Base-by-base conservation (phyloP, 2,797 vertebrate genomes). In the Channa striata region DNA sequence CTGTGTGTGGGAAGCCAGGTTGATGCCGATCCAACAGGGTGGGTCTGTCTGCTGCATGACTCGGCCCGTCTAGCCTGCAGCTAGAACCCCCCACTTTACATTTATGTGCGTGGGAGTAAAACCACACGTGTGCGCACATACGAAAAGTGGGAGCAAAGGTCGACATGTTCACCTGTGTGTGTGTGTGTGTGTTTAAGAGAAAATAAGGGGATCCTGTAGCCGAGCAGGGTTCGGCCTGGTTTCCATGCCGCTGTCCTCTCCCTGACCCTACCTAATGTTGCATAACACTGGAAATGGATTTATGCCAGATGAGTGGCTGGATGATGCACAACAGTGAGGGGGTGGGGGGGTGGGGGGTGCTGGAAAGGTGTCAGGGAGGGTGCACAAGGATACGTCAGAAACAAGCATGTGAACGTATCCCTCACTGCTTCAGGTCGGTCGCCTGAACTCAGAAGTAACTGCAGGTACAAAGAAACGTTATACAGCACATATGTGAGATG, bases 41-140 rank as follows among this genome's bases (percentile, higher is more conserved):
- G 86, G 84, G 86, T 85, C 86, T 84, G 89, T 91, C 90, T 90
- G 84, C 87, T 76, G 80, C 78, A 77, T 76, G 82, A 83, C 85
- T 85, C 64, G 74, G 78, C 75, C 77, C 46, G 84, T 86, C 89
- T 89, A 87, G 85, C 75, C 82, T 9, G 39, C 62, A 77, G 81
- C 59, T 20, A 74, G 8, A 63, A 39, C 37, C 51, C 17, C 13
- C 46, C 47, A 30, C 25, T 30, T 30, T 2, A 19, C 52, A 68
- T 72, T 39, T 54, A 25, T 72, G 57, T 70, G 51, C 61, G 60
- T 48, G 16, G n/a, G 37, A 21, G 39, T 74, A n/a, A n/a, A n/a
- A n/a, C n/a, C n/a, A n/a, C n/a, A 34, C 8, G 33, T 34, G 36
- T 37, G 36, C 11, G 14, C 14, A 7, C 16, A 17, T 43, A 17